Base-by-base conservation (phyloP, 1,140 invertebrate species). In the Brachionus sp. region DNA sequence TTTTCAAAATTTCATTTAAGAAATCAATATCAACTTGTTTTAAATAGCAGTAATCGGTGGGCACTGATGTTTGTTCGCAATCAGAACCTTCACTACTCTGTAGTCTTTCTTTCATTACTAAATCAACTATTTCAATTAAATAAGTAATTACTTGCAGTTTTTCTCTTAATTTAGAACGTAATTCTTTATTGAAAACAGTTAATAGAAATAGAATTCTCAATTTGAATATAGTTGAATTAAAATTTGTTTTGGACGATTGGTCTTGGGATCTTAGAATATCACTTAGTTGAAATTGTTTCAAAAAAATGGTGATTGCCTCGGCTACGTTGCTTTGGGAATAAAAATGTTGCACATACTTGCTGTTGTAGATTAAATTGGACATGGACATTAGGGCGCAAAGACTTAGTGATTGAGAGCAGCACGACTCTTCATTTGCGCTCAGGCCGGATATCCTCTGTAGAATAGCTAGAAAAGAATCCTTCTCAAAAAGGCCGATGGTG, bases 181-280 rank as follows among this genome's bases (percentile, higher is more conserved):
- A 91, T 33, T 93, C 89, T 62, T 91, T 88, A 87, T 92, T 93
- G 29, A 95, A 88, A 13, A 94, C 95, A 35, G 95, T 95, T 46
- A 96, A 89, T 35, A 97, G 90, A 88, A 97, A 97, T 64, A 97
- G 88, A 80, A 96, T 90, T 89, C 94, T 93, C 90, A 95, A 92
- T 86, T 96, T 93, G 90, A 93, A 97, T 85, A 93, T 80, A 6
- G 39, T 62, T 13, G 23, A 42, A 6, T 80, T 19, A 6, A 62
- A 23, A 16, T 25, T 44, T 16, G 23, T 68, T n/a, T 68, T 68
- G 12, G 64, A 33, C 29, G 64, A 68, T 16, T 35, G 19, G 70
- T 33, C 39, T 0, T 78, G 75, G 29, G 29, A 29, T n/a, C 12
- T 53, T 13, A 57, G 39, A n/a, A 23, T 37, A 3, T 66, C 39